Percentiles rank a stretch among this genome's conserved stretches.
These are phyloP conservation scores for Pterophyllum scalare DNA, from an alignment of 2,113 vertebrate genomes.

Conservation along the genomic window DNA sequence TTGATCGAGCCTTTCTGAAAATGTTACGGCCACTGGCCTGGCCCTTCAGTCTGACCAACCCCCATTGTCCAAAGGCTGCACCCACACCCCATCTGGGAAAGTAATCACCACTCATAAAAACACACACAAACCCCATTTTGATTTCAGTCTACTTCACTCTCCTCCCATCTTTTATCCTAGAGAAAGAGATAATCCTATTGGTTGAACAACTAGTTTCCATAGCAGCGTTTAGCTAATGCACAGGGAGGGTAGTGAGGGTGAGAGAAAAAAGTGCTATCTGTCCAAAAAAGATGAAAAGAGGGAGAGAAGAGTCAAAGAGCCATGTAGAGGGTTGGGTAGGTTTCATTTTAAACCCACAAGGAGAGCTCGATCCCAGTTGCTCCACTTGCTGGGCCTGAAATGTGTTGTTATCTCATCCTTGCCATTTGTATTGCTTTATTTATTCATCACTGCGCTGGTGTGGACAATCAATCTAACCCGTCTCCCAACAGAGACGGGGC, in stretches of 20 bases:
- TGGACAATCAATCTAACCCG: slow-evolving; percentile 69
- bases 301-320: slow-evolving; percentile 27
- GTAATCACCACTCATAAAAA: slow-evolving; percentile 81
- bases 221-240: slow-evolving; percentile 77
- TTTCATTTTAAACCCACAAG: slow-evolving; percentile 46
- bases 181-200: slow-evolving; percentile 64
- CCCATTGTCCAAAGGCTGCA: slow-evolving; percentile 51
- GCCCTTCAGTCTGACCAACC: slow-evolving; percentile 78
- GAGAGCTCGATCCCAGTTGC: slow-evolving; percentile 29
- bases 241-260: slow-evolving; percentile 48
- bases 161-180: slow-evolving; percentile 43
- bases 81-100: slow-evolving; percentile 81
- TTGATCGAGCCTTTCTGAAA: slow-evolving; percentile 90
- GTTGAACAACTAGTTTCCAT: slow-evolving; percentile 68
- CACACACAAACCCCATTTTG: slow-evolving; percentile 77
- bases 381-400: slow-evolving; percentile 31
- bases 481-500: slow-evolving; percentile 52
- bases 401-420: slow-evolving; percentile 60
- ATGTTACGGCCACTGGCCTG: slow-evolving; percentile 80
- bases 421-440: slow-evolving; percentile 70
- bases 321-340: slow-evolving; percentile 12
- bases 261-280: slow-evolving; percentile 59
- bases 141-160: slow-evolving; percentile 61
- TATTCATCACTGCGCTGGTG: slow-evolving; percentile 61
- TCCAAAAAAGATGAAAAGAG: slow-evolving; percentile 68